Evolutionary conservation across 1,140 invertebrate species (phyloP).

Genomic region (Tribolium madens): DNA sequence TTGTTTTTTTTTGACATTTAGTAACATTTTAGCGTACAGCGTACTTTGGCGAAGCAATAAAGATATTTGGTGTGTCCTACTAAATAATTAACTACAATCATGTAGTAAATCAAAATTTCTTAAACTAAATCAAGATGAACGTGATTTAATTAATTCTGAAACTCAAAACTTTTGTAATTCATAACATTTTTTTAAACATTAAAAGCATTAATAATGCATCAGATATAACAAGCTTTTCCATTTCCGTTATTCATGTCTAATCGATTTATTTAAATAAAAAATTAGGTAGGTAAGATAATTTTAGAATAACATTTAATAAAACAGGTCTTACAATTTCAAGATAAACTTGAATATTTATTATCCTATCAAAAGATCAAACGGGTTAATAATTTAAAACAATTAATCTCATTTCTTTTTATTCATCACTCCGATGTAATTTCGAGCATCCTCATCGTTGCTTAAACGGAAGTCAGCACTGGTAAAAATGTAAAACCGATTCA

Average conservation of each 20-base stretch:
- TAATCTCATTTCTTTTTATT: conserved; percentile 5
- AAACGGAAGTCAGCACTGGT: neutral
- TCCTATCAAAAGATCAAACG: neutral
- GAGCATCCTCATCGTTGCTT: neutral
- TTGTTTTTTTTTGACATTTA: too few species aligned
- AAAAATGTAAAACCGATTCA: neutral
- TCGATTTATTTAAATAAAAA: conserved; percentile 25
- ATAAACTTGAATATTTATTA: conserved; percentile 24
- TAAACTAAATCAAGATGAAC: neutral
- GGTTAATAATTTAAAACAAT: conserved; percentile 11
- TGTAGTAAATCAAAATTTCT: neutral
- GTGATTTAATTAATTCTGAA: conserved; percentile 5
- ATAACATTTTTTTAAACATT: conserved; percentile 5
- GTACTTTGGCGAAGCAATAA: too few species aligned
- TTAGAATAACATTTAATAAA: conserved; percentile 15
- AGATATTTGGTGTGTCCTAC: too few species aligned
- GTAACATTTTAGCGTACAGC: too few species aligned
- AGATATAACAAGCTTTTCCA: neutral
- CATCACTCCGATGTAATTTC: neutral
- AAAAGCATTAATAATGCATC: conserved; percentile 13
- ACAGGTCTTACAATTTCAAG: conserved; percentile 8
- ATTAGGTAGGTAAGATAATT: neutral
- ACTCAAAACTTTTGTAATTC: neutral
- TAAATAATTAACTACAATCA: too few species aligned
- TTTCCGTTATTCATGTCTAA: conserved; percentile 11